Evolutionary conservation across 2,797 vertebrate genomes (phyloP), one percentile per base, ranked within the genome.

Genomic region (Hypotaenidia okinawae): DNA sequence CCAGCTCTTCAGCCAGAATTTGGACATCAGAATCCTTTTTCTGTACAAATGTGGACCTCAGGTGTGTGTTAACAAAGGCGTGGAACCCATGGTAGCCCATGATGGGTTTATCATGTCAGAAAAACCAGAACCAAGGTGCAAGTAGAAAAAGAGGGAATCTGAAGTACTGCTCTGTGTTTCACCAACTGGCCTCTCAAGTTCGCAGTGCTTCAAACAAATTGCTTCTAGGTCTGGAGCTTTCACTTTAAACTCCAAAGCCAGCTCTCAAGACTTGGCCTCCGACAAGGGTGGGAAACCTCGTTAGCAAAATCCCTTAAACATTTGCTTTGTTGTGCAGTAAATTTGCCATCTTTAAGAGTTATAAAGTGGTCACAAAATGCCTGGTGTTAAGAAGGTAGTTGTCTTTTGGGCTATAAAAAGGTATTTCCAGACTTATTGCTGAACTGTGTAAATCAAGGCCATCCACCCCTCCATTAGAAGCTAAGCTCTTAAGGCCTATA

Each of bases 371-470:
- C 32, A 79, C 55, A 94, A 95, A 92, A 84, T 92, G 54, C 43
- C 45, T 88, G 35, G 49, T 39, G 30, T 90, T 84, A 89, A 96
- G 76, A 54, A 83, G 69, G 93, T 81, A 73, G 55, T 32, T 96
- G 66, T 94, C 93, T 95, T 72, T 76, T 69, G 62, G 84, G 23
- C 90, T 86, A 78, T 92, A 89, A 95, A 84, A 75, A 78, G 47
- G 37, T 62, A 64, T 97, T 97, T 96, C 78, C 64, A 95, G 78
- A 33, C 93, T 88, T 87, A 94, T 95, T 97, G 86, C 94, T 52
- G 89, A 97, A 97, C 96, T 91, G 63, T 58, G 75, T 80, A 96
- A 94, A 93, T 94, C 90, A 98, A 98, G 94, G 93, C 96, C 94
- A 96, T 87, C 87, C 74, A 96, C 90, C 67, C 94, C 90, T 97